Evolutionary conservation across 1,140 invertebrate genomes (phyloP).

Genomic region (Leptinotarsa undecemlineata): DNA sequence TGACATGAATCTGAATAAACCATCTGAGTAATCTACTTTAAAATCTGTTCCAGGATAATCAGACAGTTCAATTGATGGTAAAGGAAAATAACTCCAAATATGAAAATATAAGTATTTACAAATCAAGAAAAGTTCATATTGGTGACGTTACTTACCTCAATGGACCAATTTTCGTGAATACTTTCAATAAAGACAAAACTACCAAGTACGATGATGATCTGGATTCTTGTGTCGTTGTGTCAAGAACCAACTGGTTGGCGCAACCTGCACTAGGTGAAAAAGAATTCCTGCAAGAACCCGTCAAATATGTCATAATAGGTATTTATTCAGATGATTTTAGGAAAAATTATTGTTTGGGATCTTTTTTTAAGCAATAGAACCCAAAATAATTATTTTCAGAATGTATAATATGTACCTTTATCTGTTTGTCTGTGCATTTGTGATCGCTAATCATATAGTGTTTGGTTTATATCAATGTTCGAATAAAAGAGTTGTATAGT

Average conservation of each 20-base stretch:
- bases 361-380: too few relatives aligned
- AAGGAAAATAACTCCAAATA: slow-evolving; percentile 22
- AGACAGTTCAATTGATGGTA: neutral
- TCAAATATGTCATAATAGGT: slow-evolving; percentile 49
- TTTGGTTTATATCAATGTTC: too few relatives aligned
- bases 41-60: slow-evolving; percentile 4
- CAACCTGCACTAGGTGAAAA: slow-evolving; percentile 35
- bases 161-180: slow-evolving; percentile 54
- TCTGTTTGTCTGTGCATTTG: too few relatives aligned
- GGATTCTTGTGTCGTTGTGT: slow-evolving; percentile 28
- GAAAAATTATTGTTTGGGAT: too few relatives aligned
- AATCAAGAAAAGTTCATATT: slow-evolving; percentile 54
- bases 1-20: too few relatives aligned
- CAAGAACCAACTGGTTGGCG: slow-evolving; percentile 43
- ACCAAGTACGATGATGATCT: neutral
- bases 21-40: too few relatives aligned
- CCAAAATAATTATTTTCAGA: too few relatives aligned
- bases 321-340: slow-evolving; percentile 10
- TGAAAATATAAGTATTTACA: slow-evolving; percentile 53
- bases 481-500: too few relatives aligned
- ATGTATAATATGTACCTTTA: too few relatives aligned
- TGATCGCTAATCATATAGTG: too few relatives aligned
- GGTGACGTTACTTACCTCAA: slow-evolving; percentile 57
- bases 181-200: slow-evolving; percentile 8
- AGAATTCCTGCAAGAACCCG: slow-evolving; percentile 37